Base-by-base conservation (phyloP, 1,140 invertebrate genomes). In the Melitaea cinxia region DNA sequence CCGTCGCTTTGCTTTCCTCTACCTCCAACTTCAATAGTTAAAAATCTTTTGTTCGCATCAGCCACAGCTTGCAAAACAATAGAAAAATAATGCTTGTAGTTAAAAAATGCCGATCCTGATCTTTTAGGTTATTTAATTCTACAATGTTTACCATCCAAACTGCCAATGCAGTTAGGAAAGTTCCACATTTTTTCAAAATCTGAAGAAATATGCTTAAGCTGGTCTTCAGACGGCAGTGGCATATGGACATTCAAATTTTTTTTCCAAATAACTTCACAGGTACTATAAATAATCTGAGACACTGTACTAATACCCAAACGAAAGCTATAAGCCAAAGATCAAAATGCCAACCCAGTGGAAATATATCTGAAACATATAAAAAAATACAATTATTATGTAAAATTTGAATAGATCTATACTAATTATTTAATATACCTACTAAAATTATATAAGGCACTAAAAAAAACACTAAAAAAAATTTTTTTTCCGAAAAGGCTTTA, bases 361-460 rank as follows among this genome's bases (percentile, higher is more conserved):
- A 71, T 53, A 68, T 57, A 72, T 35, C 65, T 68, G 62, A 58
- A 68, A n/a, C n/a, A n/a, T n/a, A n/a, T n/a, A n/a, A n/a, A n/a
- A n/a, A n/a, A n/a, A n/a, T n/a, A n/a, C n/a, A n/a, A n/a, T n/a
- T n/a, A n/a, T n/a, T n/a, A n/a, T n/a, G n/a, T n/a, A n/a, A n/a
- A n/a, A n/a, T n/a, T n/a, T n/a, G n/a, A n/a, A n/a, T n/a, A n/a
- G n/a, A n/a, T n/a, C n/a, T n/a, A n/a, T n/a, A n/a, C n/a, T n/a
- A 72, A 71, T 52, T 42, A 61, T 57, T 57, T 42, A 39, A 56
- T 56, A 21, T 14, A 10, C 54, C 42, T 53, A 15, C 39, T 62
- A 54, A 54, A 45, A 35, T 54, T 54, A 53, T 42, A 2, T 54
- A 53, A 42, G 33, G n/a, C n/a, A n/a, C n/a, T 54, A 30, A 54